A percentile compares a stretch with the other conserved stretches of the same genome.
Conservation (phyloP, 2,797 vertebrate genomes). For the Pangasius mekongensis region DNA sequence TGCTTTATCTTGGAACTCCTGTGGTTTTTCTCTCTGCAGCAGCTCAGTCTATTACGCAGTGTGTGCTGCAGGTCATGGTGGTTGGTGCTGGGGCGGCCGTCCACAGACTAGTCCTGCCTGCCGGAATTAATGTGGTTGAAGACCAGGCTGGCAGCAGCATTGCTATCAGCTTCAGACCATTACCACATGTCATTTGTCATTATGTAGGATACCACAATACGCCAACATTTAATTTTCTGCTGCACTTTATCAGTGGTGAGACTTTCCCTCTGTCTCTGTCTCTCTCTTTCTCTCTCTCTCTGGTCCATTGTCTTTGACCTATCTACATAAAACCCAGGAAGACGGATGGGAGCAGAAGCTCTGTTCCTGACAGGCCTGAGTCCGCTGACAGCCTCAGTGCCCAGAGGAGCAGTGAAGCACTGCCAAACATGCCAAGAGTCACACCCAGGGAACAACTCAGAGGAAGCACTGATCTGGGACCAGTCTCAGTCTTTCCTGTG, state of each 20-base stretch:
- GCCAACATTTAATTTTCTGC: conserved; percentile 77
- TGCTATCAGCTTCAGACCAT: conserved; percentile 77
- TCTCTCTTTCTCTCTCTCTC: conserved; percentile 47
- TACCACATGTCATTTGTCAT: conserved; percentile 78
- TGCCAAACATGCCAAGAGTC: conserved; percentile 35
- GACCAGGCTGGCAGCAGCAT: conserved; percentile 62
- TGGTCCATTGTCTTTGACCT: conserved; percentile 72
- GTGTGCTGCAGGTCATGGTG: conserved; percentile 61
- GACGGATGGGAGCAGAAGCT: conserved; percentile 55
- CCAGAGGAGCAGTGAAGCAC: conserved; percentile 44
- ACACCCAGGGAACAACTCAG: conserved; percentile 33
- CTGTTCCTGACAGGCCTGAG: conserved; percentile 55
- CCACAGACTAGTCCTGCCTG: conserved; percentile 59
- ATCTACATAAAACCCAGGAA: conserved; percentile 71
- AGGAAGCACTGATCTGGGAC: conserved; percentile 25
- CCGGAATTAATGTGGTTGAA: conserved; percentile 63
- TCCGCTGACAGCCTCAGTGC: conserved; percentile 47
- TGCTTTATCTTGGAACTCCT: conserved; percentile 68
- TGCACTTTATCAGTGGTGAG: conserved; percentile 62
- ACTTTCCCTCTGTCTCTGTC: conserved; percentile 42
- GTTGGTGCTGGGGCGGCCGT: conserved; percentile 49
- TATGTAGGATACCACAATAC: conserved; percentile 75
- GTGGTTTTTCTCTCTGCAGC: conserved; percentile 66
- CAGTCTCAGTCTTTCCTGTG: conserved; percentile 1
- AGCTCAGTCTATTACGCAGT: conserved; percentile 62